A percentile compares a stretch with the other conserved stretches of the same genome.
phyloP scores from a whole-genome alignment of 2,797 vertebrate species.

The Caiman crocodilus region DNA sequence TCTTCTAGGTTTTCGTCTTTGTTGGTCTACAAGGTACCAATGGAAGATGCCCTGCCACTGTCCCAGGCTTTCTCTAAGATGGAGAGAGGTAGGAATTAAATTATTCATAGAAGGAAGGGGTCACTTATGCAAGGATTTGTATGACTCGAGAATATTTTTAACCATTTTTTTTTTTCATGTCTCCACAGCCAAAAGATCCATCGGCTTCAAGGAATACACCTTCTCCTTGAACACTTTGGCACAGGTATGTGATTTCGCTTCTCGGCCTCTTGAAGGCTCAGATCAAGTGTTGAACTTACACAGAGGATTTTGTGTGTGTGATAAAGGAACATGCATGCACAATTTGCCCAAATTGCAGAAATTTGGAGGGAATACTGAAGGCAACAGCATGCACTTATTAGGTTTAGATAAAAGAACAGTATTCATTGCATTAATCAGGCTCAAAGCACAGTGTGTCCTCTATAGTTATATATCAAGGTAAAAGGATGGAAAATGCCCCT shows the following conservation, averaged over 20 bases:
- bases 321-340: too few relatives aligned
- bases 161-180: neutral
- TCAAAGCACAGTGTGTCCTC: too few relatives aligned
- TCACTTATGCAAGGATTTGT: neutral
- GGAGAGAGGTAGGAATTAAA: constrained; percentile 85
- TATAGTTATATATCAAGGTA: too few relatives aligned
- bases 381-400: too few relatives aligned
- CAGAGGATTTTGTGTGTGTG: too few relatives aligned
- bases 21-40: constrained; percentile 90
- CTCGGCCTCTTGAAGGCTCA: too few relatives aligned
- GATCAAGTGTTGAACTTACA: neutral
- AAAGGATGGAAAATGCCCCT: too few relatives aligned
- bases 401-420: too few relatives aligned
- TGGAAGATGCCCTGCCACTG: constrained; percentile 87
- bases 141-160: neutral
- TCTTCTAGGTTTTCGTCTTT: constrained; percentile 84
- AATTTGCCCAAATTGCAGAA: too few relatives aligned
- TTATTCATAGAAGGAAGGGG: neutral
- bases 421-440: too few relatives aligned
- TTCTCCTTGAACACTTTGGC: constrained; percentile 89
- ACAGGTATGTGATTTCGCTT: constrained; percentile 82
- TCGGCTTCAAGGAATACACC: constrained; percentile 90
- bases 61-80: constrained; percentile 87
- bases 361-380: too few relatives aligned
- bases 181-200: constrained; percentile 83